Base-by-base conservation (phyloP, 2,113 vertebrate species). In the Sinocyclocheilus anophthalmus region DNA sequence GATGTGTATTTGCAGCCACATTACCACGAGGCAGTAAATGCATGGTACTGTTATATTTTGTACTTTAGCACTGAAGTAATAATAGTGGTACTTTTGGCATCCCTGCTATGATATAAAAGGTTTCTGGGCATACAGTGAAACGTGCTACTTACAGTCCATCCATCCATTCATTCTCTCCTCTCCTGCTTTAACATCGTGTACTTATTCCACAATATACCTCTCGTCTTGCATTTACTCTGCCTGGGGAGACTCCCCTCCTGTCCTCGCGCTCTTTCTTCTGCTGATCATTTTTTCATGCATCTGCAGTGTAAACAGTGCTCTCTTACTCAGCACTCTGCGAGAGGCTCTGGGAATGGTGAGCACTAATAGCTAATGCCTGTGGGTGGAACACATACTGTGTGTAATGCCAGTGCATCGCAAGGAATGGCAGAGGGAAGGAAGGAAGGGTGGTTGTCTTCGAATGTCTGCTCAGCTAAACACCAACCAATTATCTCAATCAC, bases 401-500 rank as follows among this genome's bases (percentile, higher is more conserved):
- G 75, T 84, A 83, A 86, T 69, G 75, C 76, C 59, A 84, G 76
- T 76, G 59, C 81, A 37, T 26, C 73, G 75, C 30, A n/a, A 83
- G 55, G 67, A 57, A 83, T 55, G 53, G 42, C 14, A 13, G 33
- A 37, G 48, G 48, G 48, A 50, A 50, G 65, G 75, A 73, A 86
- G 63, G 67, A 73, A 86, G 63, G 82, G 30, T 82, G 45, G 12
- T n/a, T 39, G 77, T 30, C 81, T 76, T 76, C 67, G 30, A 73
- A 78, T 53, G 81, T 65, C 69, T 18, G 48, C 53, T 77, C 79
- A 89, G 85, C 88, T 90, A 89, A 91, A 92, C 88, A 85, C 90
- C 76, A 83, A 75, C 92, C 92, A 93, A 93, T 93, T 92, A 92
- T 67, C 78, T 88, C 42, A 86, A 89, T 91, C 78, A 85, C 87